Conservation (phyloP, 1,140 invertebrate species). For the Plutomurus gul region DNA sequence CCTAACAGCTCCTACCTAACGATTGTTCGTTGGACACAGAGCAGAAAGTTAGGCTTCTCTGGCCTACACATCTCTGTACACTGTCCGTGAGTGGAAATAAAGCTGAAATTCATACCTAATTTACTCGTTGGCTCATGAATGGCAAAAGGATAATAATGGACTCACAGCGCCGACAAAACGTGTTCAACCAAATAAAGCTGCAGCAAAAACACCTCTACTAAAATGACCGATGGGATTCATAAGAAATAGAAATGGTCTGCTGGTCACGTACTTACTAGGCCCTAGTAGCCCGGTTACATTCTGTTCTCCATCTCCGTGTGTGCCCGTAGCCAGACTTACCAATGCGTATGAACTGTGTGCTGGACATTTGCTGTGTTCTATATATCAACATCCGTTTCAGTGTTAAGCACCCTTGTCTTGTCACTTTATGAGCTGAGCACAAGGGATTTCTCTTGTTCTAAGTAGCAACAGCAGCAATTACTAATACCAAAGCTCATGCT, state of each 20-base stretch:
- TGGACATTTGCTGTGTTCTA: not conserved
- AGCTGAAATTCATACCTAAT: not conserved
- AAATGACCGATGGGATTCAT: not conserved
- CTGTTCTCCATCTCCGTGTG: not conserved
- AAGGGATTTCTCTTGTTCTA: not conserved
- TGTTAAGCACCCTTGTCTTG: not conserved
- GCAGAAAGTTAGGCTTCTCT: too few species aligned
- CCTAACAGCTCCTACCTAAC: too few species aligned
- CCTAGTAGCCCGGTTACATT: not conserved
- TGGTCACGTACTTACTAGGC: constrained; percentile 16
- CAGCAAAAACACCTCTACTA: not conserved
- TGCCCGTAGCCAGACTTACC: not conserved
- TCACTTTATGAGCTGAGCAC: not conserved
- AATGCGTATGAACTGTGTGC: not conserved
- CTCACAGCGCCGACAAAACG: not conserved
- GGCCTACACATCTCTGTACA: too few species aligned
- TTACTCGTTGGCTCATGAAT: not conserved
- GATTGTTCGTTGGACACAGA: too few species aligned
- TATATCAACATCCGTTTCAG: not conserved
- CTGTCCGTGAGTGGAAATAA: not conserved
- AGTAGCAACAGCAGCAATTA: too few species aligned
- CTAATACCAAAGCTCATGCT: not conserved
- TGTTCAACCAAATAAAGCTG: not conserved
- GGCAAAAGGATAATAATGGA: not conserved
- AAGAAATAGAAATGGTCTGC: constrained; percentile 17